Evolutionary conservation across 2,888 invertebrate species (phyloP).

Genomic region (Cantharis rufa): DNA sequence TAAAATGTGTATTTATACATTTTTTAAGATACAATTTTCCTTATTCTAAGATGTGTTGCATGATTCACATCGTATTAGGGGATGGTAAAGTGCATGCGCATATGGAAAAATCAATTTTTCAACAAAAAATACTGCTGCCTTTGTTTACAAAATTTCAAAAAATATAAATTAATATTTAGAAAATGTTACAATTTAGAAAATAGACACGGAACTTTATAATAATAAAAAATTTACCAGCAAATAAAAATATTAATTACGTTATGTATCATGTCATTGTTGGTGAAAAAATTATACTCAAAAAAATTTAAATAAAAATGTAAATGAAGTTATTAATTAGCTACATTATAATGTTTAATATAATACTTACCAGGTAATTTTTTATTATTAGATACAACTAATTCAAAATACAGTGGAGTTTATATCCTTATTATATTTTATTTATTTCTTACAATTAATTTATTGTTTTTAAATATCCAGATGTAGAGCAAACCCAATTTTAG

Average conservation of each 20-base stretch:
- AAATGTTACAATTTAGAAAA: neutral
- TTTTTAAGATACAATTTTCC: neutral
- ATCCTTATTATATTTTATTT: neutral
- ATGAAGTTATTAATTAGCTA: neutral
- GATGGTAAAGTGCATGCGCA: constrained; percentile 26
- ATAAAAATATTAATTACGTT: neutral
- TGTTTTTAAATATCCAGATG: neutral
- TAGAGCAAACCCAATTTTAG: neutral
- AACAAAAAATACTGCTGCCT: constrained; percentile 5
- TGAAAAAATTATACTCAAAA: neutral
- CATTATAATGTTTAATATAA: neutral
- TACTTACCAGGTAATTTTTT: neutral
- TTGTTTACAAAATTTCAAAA: constrained; percentile 12
- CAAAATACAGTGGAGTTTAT: neutral
- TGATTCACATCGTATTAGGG: constrained; percentile 14
- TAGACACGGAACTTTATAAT: neutral
- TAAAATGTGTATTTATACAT: neutral
- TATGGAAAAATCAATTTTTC: constrained; percentile 21
- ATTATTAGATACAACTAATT: neutral
- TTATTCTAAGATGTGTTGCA: neutral
- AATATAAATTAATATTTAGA: neutral
- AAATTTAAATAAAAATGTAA: neutral
- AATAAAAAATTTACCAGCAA: neutral
- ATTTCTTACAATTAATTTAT: neutral
- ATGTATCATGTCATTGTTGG: neutral